These are phyloP conservation scores for Apis dorsata DNA, from an alignment of 1,140 invertebrate genomes.

Conservation along the genomic window DNA sequence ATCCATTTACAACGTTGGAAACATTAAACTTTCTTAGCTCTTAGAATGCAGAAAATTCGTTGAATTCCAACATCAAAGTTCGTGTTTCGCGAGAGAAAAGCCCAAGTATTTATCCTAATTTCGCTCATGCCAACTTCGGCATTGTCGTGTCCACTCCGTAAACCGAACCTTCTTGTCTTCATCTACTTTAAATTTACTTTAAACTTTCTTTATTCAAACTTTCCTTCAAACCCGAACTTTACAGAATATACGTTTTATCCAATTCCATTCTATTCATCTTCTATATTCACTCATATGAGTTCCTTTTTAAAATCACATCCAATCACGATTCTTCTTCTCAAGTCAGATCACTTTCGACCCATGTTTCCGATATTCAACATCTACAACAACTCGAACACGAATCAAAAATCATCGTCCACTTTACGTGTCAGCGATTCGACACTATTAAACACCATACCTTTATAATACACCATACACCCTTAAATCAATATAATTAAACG, in stretches of 20 bases:
- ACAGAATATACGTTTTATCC: background rate
- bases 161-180: slow-evolving; percentile 11
- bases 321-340: too few relatives aligned
- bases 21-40: background rate
- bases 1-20: background rate
- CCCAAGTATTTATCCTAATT: slow-evolving; percentile 12
- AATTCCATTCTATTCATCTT: background rate
- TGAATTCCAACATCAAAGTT: background rate
- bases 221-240: background rate
- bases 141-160: background rate
- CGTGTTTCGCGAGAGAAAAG: background rate
- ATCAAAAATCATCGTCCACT: too few relatives aligned
- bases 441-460: too few relatives aligned
- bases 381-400: too few relatives aligned
- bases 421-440: too few relatives aligned
- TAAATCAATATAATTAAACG: too few relatives aligned
- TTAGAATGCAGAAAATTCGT: background rate
- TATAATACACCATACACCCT: too few relatives aligned
- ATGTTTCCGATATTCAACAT: too few relatives aligned
- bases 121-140: background rate
- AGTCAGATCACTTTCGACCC: too few relatives aligned
- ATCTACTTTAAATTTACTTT: background rate
- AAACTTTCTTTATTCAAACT: slow-evolving; percentile 4
- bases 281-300: background rate
- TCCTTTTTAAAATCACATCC: background rate